Evolutionary conservation across 1,140 invertebrate genomes (phyloP), one percentile per base, ranked within the genome.

Genomic region (Aphelenchoides fujianensis): DNA sequence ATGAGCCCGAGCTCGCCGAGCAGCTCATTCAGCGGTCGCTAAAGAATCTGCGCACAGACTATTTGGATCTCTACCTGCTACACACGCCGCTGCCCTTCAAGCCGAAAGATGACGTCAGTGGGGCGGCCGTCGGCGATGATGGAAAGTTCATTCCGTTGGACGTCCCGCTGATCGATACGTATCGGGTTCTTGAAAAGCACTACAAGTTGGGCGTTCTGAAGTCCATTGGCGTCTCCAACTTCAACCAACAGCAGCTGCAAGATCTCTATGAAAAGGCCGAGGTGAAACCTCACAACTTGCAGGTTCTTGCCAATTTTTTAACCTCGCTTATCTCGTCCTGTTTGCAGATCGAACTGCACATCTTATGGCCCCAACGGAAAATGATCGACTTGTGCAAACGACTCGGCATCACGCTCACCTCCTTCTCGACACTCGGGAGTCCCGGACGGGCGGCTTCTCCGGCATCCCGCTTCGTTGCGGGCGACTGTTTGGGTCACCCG

Each of bases 51-150:
- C 35, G 68, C 19, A n/a, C 71, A 9, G 70, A 77, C 3, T 78
- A 77, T 31, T 71, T 77, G 1, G 75, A 77, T 55, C 53, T 77
- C 0, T 72, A 69, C 9, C 63, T 77, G 1, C 34, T 68, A 55
- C 75, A 77, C 63, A 59, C 57, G 32, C 75, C 75, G 3, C 31
- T 9, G 34, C 27, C 41, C 61, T 48, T 61, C 12, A 16, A 61
- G 37, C 37, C 57, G 12, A 19, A 63, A 28, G 74, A 48, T 12
- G 41, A 48, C 23, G 23, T 48, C 94, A 0, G 90, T 93, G 76
- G 88, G 27, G n/a, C 57, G 16, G 28, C 28, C 16, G 27, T n/a
- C 28, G 57, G 16, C 2, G 57, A 27, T 19, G 16, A 16, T 2
- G 57, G 28, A 16, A 61, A 19, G 2, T 16, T 61, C 16, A 34